Conservation (phyloP, 2,113 vertebrate species). For the Jaculus jaculus region DNA sequence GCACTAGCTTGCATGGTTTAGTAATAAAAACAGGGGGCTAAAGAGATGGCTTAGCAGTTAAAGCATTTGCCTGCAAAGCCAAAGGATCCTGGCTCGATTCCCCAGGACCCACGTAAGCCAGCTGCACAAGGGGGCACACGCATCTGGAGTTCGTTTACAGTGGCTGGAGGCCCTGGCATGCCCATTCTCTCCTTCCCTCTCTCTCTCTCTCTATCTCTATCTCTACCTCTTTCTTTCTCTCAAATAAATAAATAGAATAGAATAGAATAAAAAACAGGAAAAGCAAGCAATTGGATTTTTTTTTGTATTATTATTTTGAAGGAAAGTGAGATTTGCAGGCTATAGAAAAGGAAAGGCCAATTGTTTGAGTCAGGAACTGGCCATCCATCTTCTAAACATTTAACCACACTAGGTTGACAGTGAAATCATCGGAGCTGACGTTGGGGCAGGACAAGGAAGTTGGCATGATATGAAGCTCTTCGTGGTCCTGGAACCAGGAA, state of each 20-base stretch:
- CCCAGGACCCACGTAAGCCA: too few relatives aligned
- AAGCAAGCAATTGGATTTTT: neutral
- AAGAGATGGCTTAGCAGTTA: neutral
- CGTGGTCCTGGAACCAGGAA: neutral
- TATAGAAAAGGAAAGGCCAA: neutral
- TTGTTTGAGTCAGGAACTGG: neutral
- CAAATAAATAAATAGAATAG: neutral
- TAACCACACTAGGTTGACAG: neutral
- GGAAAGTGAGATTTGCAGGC: neutral
- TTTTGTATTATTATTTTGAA: neutral
- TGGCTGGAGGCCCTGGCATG: too few relatives aligned
- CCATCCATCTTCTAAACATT: neutral
- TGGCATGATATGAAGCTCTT: conserved; percentile 25
- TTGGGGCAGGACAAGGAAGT: neutral
- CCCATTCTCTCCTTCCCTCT: too few relatives aligned
- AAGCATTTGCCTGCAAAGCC: too few relatives aligned
- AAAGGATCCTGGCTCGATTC: too few relatives aligned
- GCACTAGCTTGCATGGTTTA: neutral
- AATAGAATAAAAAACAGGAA: neutral
- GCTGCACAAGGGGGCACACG: too few relatives aligned
- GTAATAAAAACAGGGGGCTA: neutral
- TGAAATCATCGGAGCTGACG: conserved; percentile 3
- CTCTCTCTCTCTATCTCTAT: too few relatives aligned
- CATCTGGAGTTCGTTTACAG: too few relatives aligned
- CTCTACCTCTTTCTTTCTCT: too few relatives aligned